Conservation (phyloP, 2,113 vertebrate genomes). For the Indri indri region DNA sequence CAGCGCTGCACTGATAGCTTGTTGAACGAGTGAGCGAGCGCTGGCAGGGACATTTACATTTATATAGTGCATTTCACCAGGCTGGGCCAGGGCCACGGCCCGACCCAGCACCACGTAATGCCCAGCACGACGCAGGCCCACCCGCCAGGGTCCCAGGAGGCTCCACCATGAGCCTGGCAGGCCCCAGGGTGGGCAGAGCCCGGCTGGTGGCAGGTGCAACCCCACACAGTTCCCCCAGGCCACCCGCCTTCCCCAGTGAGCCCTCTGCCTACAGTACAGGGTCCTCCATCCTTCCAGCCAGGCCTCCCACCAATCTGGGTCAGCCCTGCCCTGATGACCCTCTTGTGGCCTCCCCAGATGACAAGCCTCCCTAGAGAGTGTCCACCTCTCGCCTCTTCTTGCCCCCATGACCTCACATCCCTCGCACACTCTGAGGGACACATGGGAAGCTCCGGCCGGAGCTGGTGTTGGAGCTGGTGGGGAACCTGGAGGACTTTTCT, state of each 20-base stretch:
- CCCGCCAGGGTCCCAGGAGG: too few species aligned
- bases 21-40: conserved; percentile 70
- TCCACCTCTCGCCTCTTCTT: not conserved
- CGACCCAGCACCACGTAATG: too few species aligned
- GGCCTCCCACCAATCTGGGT: not conserved
- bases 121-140: fast-evolving
- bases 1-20: conserved; percentile 76
- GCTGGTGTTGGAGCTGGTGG: not conserved
- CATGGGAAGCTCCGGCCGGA: not conserved
- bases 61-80: conserved; percentile 79
- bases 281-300: not conserved
- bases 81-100: not conserved
- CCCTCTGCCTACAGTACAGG: not conserved
- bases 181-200: not conserved
- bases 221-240: too few species aligned
- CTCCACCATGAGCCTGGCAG: not conserved
- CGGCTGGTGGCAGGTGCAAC: not conserved
- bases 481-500: not conserved
- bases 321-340: not conserved
- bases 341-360: not conserved
- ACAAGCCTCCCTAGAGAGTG: not conserved
- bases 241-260: not conserved
- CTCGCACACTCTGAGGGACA: not conserved
- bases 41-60: conserved; percentile 83
- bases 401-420: not conserved